These are phyloP conservation scores for Virgularia gustaviana DNA, from an alignment of 92 coral and sea anemone species.

Conservation along the genomic window DNA sequence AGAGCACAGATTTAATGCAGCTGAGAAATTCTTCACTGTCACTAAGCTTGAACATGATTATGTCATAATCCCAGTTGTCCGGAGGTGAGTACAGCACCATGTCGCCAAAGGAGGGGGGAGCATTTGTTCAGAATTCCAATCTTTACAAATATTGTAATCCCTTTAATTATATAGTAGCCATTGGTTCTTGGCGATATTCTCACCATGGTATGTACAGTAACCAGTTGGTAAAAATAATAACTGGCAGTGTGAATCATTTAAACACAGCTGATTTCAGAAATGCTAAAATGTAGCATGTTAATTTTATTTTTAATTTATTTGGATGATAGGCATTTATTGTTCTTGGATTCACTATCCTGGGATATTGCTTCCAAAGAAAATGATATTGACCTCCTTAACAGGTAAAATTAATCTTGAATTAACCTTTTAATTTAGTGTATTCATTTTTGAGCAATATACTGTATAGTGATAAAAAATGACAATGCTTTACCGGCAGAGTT, in stretches of 20 bases:
- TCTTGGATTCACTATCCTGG: constrained; percentile 1
- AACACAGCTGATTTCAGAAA: no score
- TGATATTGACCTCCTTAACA: not conserved
- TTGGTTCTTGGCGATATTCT: constrained; percentile 8
- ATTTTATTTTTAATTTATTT: not conserved
- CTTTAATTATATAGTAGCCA: not conserved
- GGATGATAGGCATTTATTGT: not conserved
- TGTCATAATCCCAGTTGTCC: constrained; percentile 1
- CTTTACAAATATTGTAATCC: not conserved
- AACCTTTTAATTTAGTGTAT: no score
- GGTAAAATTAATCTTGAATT: not conserved
- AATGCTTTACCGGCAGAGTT: no score
- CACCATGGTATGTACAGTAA: constrained; percentile 15
- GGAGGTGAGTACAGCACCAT: not conserved
- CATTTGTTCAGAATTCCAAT: not conserved
- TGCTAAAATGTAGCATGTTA: no score
- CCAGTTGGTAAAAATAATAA: not conserved
- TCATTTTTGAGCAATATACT: no score
- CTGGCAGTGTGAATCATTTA: not conserved
- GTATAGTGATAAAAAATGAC: no score
- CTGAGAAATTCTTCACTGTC: not conserved
- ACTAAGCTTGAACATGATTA: not conserved
- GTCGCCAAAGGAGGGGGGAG: no score
- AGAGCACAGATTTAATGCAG: constrained; percentile 17
- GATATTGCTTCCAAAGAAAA: constrained; percentile 1